These are phyloP conservation scores for Patella caerulea DNA, from an alignment of 2,888 invertebrate genomes.

Conservation along the genomic window DNA sequence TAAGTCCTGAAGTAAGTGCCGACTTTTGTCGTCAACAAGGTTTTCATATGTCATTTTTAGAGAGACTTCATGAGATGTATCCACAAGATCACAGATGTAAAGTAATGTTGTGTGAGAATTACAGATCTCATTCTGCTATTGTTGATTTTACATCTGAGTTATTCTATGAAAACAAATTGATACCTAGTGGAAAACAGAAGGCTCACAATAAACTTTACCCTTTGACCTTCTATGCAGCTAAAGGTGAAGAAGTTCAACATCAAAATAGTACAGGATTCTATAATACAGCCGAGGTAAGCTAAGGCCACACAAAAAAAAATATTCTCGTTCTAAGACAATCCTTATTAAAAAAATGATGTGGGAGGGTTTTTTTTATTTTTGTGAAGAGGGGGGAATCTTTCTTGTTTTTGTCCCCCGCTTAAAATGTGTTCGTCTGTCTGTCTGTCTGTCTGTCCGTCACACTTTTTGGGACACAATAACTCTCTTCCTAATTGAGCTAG, in stretches of 20 bases:
- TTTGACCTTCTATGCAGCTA: constrained; percentile 84
- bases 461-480: too few relatives aligned
- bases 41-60: constrained; percentile 79
- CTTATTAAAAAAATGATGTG: too few relatives aligned
- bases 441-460: too few relatives aligned
- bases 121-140: constrained; percentile 86
- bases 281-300: constrained; percentile 82
- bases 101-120: constrained; percentile 85
- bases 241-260: constrained; percentile 86
- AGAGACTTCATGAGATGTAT: constrained; percentile 84
- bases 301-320: too few relatives aligned
- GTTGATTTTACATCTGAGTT: constrained; percentile 86
- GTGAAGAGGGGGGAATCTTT: background rate
- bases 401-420: too few relatives aligned
- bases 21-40: constrained; percentile 73
- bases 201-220: constrained; percentile 82
- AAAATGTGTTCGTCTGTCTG: too few relatives aligned
- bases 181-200: constrained; percentile 82
- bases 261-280: constrained; percentile 82
- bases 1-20: constrained; percentile 85
- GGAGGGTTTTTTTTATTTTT: too few relatives aligned
- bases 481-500: too few relatives aligned
- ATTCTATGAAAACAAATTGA: constrained; percentile 84
- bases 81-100: constrained; percentile 83
- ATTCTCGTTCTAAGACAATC: too few relatives aligned